phyloP scores from a whole-genome alignment of 1,140 invertebrate genomes.

The Papilio glaucus region DNA sequence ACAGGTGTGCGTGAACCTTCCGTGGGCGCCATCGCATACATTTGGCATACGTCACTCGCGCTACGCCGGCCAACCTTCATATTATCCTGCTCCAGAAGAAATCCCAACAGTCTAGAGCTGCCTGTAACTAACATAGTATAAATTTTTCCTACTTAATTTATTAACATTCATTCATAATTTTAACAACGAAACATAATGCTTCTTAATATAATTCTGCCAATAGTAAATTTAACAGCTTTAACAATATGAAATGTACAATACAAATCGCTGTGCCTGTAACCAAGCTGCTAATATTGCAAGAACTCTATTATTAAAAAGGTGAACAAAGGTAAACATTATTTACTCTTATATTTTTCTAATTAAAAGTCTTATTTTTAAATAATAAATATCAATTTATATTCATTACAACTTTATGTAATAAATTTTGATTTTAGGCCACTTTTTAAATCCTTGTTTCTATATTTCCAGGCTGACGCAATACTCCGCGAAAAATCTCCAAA shows the following conservation, averaged over 20 bases:
- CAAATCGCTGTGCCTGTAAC: background rate
- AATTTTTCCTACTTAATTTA: slow-evolving; percentile 27
- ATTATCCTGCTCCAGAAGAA: slow-evolving; percentile 69
- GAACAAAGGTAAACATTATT: background rate
- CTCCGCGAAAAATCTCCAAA: slow-evolving; percentile 61
- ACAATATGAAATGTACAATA: background rate
- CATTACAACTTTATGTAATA: background rate
- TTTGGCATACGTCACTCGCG: slow-evolving; percentile 91
- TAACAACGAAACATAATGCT: slow-evolving; percentile 18
- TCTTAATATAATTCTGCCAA: slow-evolving; percentile 4
- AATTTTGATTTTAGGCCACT: background rate
- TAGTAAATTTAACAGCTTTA: background rate
- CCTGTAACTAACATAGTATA: slow-evolving; percentile 59
- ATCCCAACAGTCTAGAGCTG: slow-evolving; percentile 65
- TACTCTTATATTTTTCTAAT: background rate
- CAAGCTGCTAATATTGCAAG: background rate
- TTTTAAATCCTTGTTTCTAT: slow-evolving; percentile 37
- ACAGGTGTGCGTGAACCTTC: slow-evolving; percentile 80
- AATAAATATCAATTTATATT: background rate
- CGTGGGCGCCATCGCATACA: slow-evolving; percentile 86
- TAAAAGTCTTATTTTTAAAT: background rate
- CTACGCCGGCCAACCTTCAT: slow-evolving; percentile 83
- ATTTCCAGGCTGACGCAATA: slow-evolving; percentile 63
- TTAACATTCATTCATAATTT: slow-evolving; percentile 24
- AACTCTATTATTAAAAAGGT: background rate